Evolutionary conservation across 2,797 vertebrate genomes (phyloP).

Genomic region (Chiloscyllium punctatum): DNA sequence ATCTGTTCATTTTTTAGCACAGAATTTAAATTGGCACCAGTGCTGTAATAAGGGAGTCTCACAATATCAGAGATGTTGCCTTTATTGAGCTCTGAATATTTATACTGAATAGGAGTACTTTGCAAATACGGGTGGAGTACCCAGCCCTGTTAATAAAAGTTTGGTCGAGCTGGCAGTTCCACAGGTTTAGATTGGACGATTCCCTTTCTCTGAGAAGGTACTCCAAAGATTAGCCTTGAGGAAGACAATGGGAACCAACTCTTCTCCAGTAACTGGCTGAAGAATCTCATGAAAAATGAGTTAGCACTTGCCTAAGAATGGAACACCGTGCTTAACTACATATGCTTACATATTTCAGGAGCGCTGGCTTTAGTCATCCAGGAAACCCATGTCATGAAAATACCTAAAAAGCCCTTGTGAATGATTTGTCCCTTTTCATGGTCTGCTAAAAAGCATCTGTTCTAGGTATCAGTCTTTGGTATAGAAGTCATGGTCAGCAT

Average conservation of each 20-base stretch:
- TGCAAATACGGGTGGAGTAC: background rate
- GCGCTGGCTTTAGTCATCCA: background rate
- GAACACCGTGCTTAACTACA: background rate
- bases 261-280: background rate
- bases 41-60: background rate
- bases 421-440: background rate
- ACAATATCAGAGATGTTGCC: background rate
- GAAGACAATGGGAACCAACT: background rate
- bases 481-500: background rate
- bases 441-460: background rate
- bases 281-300: background rate
- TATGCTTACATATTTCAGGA: no score
- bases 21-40: background rate
- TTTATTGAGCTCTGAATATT: background rate
- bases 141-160: background rate
- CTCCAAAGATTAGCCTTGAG: background rate
- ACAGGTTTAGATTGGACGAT: background rate
- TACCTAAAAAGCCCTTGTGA: background rate
- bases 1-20: background rate
- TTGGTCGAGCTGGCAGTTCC: background rate
- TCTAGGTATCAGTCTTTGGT: background rate
- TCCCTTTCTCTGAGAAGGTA: background rate
- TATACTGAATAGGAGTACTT: background rate
- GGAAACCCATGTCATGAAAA: background rate
- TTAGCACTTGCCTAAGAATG: background rate